Base-by-base conservation (phyloP, 2,888 invertebrate species). In the Malthinus flaveolus region DNA sequence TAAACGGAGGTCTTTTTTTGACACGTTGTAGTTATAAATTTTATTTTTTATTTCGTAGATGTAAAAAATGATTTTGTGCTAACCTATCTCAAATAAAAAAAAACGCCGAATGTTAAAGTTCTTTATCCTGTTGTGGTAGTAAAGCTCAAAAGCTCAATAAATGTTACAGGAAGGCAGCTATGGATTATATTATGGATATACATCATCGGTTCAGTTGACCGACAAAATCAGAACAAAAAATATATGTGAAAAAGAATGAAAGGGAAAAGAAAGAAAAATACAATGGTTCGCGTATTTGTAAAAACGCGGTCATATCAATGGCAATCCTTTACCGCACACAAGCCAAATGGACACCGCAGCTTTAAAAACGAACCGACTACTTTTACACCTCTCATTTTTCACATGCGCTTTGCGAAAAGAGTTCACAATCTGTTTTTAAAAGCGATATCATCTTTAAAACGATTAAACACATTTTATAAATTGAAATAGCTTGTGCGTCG, bases 351-450 rank as follows among this genome's bases (percentile, higher is more conserved):
- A 69, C 66, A 71, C 75, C 75, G 73, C 75, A 74, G 74, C 74
- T 76, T 75, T 74, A 75, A 76, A 75, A 75, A 73, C 66, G 67
- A 70, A 65, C 68, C 70, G 70, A 68, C 68, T 68, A 72, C 72
- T 70, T 64, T 64, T 71, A 66, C 71, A 67, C 65, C 66, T 68
- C 66, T 65, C 67, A 70, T 73, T 73, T 72, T 71, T 71, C 70
- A 71, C 70, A 68, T 69, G 71, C 71, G 71, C 72, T 65, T 57
- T 57, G 54, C 56, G 61, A 50, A 62, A 64, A 65, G 62, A 65
- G 63, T 63, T 65, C 61, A 62, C 68, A 69, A 66, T 70, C 66
- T 63, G 70, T 70, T 71, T 71, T 72, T 67, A 72, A 73, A 71
- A 67, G 71, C 69, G 68, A 72, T 73, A 73, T 74, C 72, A 68